These are phyloP conservation scores for Notospermus geniculatus DNA, from an alignment of 1,140 invertebrate species.

Conservation along the genomic window DNA sequence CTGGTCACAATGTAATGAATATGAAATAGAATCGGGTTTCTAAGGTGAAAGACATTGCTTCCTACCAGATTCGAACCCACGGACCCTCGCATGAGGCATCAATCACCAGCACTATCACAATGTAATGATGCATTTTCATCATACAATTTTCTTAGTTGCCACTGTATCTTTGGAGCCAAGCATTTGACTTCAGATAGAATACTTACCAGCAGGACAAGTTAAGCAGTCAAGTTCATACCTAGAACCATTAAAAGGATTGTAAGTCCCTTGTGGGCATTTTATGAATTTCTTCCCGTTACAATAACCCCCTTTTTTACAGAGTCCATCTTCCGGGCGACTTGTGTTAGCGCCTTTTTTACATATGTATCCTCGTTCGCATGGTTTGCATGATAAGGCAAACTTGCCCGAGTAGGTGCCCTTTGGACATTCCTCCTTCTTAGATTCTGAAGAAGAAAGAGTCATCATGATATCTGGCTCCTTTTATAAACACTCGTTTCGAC, in stretches of 20 bases:
- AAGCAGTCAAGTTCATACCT: constrained; percentile 28
- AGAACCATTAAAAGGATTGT: constrained; percentile 44
- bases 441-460: constrained; percentile 22
- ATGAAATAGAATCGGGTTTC: no score
- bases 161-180: no score
- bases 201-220: constrained; percentile 40
- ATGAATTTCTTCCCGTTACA: constrained; percentile 45
- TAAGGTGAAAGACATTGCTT: no score
- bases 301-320: constrained; percentile 41
- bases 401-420: constrained; percentile 40
- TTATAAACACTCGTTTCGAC: background rate
- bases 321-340: constrained; percentile 27
- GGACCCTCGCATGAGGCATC: no score
- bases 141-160: no score
- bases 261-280: constrained; percentile 42
- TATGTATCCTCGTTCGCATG: constrained; percentile 39
- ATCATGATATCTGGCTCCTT: no score
- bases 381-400: constrained; percentile 26
- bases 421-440: constrained; percentile 34
- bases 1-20: no score
- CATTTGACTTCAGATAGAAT: no score
- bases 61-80: no score
- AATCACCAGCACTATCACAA: no score
- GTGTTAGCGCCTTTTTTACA: constrained; percentile 37
- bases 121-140: no score